These are phyloP conservation scores for Eciton burchellii DNA, from an alignment of 1,140 invertebrate genomes.

Conservation along the genomic window DNA sequence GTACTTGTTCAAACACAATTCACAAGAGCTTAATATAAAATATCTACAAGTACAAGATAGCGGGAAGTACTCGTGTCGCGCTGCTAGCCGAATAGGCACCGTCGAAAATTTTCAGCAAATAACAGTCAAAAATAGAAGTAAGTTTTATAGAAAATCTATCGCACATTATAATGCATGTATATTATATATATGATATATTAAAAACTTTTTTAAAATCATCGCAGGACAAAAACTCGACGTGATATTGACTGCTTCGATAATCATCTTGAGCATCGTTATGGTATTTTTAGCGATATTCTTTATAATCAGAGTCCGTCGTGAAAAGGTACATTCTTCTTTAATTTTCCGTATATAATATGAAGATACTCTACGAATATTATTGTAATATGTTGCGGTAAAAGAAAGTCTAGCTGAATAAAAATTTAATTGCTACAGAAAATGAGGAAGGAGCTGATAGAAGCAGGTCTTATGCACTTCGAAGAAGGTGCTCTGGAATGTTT, in stretches of 20 bases:
- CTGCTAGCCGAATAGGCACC: slow-evolving; percentile 79
- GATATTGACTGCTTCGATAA: slow-evolving; percentile 31
- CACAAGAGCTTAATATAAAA: slow-evolving; percentile 81
- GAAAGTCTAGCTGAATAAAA: not conserved
- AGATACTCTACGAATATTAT: not conserved
- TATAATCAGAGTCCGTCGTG: slow-evolving; percentile 87
- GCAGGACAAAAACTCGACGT: slow-evolving; percentile 80
- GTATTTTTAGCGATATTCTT: slow-evolving; percentile 85
- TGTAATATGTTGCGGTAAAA: not conserved
- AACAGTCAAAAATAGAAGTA: slow-evolving; percentile 73
- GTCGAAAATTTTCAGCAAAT: slow-evolving; percentile 77
- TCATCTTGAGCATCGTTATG: slow-evolving; percentile 81
- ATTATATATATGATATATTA: not conserved
- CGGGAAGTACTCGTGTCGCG: slow-evolving; percentile 82
- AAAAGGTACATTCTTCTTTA: slow-evolving; percentile 83
- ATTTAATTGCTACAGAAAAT: slow-evolving; percentile 82
- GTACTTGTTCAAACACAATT: slow-evolving; percentile 69
- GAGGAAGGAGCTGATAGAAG: slow-evolving; percentile 87
- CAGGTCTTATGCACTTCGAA: slow-evolving; percentile 91
- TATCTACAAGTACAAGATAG: slow-evolving; percentile 80
- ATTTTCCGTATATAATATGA: not conserved
- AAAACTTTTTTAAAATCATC: slow-evolving; percentile 49
- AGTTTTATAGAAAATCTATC: slow-evolving; percentile 5
- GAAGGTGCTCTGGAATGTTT: slow-evolving; percentile 92
- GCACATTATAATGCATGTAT: not conserved